phyloP scores from a whole-genome alignment of 2,888 invertebrate species.

The Oligia fasciuncula region DNA sequence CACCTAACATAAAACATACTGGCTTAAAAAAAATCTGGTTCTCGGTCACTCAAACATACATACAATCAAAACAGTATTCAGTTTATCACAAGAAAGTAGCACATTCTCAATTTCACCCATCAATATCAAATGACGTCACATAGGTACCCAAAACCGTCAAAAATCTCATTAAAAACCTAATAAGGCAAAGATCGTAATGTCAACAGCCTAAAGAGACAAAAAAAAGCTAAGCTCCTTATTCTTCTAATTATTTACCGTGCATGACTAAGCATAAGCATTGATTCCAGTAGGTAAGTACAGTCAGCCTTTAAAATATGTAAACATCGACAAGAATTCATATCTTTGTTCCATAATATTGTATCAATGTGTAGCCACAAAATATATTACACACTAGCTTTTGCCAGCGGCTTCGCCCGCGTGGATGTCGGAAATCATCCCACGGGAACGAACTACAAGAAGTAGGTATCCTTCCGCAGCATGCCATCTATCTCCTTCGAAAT shows the following conservation, averaged over 20 bases:
- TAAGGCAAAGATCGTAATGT: conserved; percentile 11
- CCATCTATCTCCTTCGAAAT: neutral
- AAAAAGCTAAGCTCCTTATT: conserved; percentile 52
- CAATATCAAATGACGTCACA: neutral
- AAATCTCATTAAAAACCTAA: neutral
- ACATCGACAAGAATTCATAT: neutral
- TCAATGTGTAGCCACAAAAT: neutral
- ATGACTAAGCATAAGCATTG: conserved; percentile 71
- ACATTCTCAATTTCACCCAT: conserved; percentile 1
- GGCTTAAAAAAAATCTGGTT: neutral
- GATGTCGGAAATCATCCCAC: too few relatives aligned
- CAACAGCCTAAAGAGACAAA: conserved; percentile 1
- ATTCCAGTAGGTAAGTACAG: conserved; percentile 25
- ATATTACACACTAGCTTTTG: neutral
- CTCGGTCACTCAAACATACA: neutral
- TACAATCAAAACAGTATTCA: neutral
- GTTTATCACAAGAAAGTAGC: conserved; percentile 26
- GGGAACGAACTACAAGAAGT: too few relatives aligned
- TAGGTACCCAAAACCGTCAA: neutral
- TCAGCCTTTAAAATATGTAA: neutral
- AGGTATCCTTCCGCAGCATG: neutral
- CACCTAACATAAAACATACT: neutral
- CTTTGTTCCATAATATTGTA: neutral
- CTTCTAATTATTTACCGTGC: conserved; percentile 63
- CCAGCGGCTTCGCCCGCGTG: neutral